Conservation (phyloP, 2,797 vertebrate genomes). For the Dromococcyx pavoninus region DNA sequence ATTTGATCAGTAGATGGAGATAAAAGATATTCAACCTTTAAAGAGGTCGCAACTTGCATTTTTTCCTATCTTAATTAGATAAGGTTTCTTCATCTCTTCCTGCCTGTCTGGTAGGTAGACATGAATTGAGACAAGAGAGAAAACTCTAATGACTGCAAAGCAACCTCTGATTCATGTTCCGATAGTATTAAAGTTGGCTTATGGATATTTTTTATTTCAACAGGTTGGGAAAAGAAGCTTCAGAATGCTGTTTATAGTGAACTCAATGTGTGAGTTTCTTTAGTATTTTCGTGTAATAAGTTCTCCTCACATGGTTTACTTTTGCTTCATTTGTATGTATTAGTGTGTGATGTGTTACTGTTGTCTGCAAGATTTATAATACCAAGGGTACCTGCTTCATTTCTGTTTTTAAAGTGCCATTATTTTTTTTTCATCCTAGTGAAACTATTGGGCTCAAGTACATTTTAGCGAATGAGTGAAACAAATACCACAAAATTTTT, state of each 20-base stretch:
- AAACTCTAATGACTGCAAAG: not conserved
- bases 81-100: not conserved
- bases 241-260: conserved; percentile 98
- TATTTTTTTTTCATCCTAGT: not conserved
- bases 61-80: not conserved
- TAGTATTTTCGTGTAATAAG: not conserved
- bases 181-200: not conserved
- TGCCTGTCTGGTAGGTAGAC: not conserved
- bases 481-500: not conserved
- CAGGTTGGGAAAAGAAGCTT: conserved; percentile 97
- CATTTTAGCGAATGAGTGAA: not conserved
- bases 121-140: not conserved
- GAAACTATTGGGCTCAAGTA: not conserved
- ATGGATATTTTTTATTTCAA: conserved; percentile 36
- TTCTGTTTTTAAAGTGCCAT: not conserved
- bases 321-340: not conserved
- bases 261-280: conserved; percentile 89
- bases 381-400: not conserved
- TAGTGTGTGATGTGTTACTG: not conserved
- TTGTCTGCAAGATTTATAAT: not conserved
- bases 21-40: not conserved
- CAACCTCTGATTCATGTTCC: not conserved
- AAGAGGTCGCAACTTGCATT: not conserved
- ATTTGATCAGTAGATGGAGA: not conserved
- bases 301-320: not conserved